Evolutionary conservation across 2,113 vertebrate genomes (phyloP).

Genomic region (Rhagologus leucostigma): DNA sequence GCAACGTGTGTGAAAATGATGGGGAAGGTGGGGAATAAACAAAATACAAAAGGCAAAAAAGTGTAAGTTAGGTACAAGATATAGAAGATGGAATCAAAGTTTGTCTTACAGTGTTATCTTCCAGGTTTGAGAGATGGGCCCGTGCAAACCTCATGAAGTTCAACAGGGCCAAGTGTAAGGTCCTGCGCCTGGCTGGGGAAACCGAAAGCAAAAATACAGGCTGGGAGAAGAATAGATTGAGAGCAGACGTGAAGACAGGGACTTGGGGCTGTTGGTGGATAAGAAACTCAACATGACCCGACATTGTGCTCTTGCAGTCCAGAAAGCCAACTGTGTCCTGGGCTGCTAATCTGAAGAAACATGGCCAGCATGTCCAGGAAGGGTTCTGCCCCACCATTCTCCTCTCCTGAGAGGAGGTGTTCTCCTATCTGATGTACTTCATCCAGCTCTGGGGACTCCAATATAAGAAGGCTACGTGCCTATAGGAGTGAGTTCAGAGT

Average conservation of each 20-base stretch:
- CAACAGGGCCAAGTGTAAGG: background rate
- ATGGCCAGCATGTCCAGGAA: too few relatives aligned
- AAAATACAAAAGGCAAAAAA: background rate
- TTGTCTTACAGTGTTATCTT: background rate
- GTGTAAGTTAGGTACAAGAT: background rate
- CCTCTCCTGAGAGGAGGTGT: background rate
- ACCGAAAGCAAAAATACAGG: background rate
- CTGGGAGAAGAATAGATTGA: background rate
- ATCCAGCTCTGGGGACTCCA: background rate
- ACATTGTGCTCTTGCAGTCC: background rate
- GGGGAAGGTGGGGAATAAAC: accelerated
- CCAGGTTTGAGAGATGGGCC: background rate
- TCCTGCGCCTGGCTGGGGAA: accelerated
- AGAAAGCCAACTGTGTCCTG: background rate
- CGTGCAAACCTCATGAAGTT: background rate
- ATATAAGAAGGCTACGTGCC: background rate
- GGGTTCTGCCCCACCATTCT: background rate
- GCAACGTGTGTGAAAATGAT: background rate
- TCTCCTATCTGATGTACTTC: background rate
- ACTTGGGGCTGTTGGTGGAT: background rate
- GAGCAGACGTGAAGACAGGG: background rate
- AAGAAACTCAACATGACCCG: background rate
- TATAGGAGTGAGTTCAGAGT: background rate
- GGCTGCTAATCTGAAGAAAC: background rate
- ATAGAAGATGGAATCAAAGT: background rate